A percentile compares a stretch with the other conserved stretches of the same genome.
phyloP scores from a whole-genome alignment of 2,113 vertebrate species.

The Mustelus asterias region DNA sequence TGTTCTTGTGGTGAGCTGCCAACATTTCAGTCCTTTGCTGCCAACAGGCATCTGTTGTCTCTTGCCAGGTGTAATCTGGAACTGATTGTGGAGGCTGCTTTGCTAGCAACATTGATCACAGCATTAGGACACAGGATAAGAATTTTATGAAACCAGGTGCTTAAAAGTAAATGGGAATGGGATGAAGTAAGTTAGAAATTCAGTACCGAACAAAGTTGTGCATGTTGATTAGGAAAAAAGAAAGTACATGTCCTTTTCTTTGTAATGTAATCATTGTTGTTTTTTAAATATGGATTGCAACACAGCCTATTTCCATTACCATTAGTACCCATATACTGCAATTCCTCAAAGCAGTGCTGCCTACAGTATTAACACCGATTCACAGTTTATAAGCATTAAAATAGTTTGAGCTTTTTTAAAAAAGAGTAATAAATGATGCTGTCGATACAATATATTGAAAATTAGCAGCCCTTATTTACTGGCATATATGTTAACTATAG shows the following conservation, averaged over 20 bases:
- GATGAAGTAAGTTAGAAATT: not conserved
- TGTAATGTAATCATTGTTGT: not conserved
- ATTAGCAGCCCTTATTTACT: not conserved
- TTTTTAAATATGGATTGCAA: not conserved
- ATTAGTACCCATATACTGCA: not conserved
- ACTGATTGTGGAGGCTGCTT: constrained; percentile 57
- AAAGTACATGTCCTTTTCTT: not conserved
- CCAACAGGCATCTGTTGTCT: constrained; percentile 46
- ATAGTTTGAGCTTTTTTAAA: not conserved
- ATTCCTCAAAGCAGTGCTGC: not conserved
- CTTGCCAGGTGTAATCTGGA: constrained; percentile 58
- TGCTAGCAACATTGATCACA: constrained; percentile 61
- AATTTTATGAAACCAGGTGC: constrained; percentile 22
- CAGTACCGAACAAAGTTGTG: not conserved
- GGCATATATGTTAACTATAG: not conserved
- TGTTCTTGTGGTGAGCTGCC: constrained; percentile 57
- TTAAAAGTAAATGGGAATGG: not conserved
- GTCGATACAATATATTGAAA: not conserved
- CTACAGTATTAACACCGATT: not conserved
- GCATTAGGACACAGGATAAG: constrained; percentile 60
- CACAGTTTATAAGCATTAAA: not conserved
- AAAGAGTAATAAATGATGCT: not conserved
- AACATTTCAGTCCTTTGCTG: constrained; percentile 53
- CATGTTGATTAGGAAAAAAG: not conserved
- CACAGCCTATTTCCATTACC: not conserved